phyloP scores from a whole-genome alignment of 1,140 invertebrate species.

The Drosophila virilis region DNA sequence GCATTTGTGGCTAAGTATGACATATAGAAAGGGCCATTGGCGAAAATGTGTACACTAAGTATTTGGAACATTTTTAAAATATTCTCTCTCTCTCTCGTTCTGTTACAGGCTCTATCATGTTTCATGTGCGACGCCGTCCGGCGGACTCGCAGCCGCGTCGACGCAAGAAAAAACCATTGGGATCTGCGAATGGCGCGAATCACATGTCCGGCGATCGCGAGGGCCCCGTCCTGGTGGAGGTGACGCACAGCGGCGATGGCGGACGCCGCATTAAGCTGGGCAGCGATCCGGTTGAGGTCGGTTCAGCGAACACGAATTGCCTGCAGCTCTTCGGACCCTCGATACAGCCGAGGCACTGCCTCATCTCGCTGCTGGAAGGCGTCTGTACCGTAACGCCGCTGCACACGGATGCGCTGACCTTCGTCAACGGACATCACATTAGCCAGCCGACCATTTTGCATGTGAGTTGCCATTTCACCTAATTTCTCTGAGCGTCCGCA shows the following conservation, averaged over 20 bases:
- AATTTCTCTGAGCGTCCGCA: background rate
- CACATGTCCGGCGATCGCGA: conserved; percentile 83
- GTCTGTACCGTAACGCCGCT: conserved; percentile 97
- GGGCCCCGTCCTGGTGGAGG: conserved; percentile 86
- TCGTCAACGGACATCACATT: conserved; percentile 96
- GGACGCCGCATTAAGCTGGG: conserved; percentile 86
- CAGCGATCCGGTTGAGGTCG: conserved; percentile 88
- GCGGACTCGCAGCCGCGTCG: conserved; percentile 95
- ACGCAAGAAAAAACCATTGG: conserved; percentile 94
- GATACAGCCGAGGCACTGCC: conserved; percentile 96
- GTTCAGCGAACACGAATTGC: conserved; percentile 88
- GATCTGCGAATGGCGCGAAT: conserved; percentile 85
- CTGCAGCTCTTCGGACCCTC: conserved; percentile 90
- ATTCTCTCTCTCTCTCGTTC: background rate
- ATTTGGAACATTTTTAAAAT: background rate
- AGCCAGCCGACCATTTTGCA: conserved; percentile 96
- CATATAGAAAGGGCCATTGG: conserved; percentile 40
- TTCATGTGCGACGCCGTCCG: conserved; percentile 94
- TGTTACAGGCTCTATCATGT: conserved; percentile 94
- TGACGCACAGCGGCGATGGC: conserved; percentile 88
- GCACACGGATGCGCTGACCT: conserved; percentile 95
- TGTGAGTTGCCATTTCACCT: conserved; percentile 84
- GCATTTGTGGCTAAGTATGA: background rate
- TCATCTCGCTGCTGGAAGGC: conserved; percentile 95
- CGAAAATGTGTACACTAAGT: conserved; percentile 28